A percentile compares a stretch with the other conserved stretches of the same genome.
Evolutionary conservation across 2,888 invertebrate genomes (phyloP).

Genomic region (Xiphydria camelus): DNA sequence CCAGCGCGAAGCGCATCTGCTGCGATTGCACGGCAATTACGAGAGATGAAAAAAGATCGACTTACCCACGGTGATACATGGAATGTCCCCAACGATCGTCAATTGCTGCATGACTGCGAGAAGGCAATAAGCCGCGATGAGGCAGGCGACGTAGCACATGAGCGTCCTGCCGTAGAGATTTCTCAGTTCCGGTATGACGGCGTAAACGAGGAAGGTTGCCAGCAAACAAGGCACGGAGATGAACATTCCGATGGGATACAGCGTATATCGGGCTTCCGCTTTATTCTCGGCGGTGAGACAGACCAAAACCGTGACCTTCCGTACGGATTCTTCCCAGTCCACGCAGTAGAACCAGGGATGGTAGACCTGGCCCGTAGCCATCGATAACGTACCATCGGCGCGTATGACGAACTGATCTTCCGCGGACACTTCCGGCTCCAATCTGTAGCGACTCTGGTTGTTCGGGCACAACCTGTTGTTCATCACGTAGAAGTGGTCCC

Average conservation of each 20-base stretch:
- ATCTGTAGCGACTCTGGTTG: background rate
- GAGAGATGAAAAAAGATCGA: too few relatives aligned
- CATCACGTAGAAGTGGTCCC: slow-evolving; percentile 13
- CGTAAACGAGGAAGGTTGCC: slow-evolving; percentile 73
- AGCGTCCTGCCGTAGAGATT: slow-evolving; percentile 78
- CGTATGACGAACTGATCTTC: too few relatives aligned
- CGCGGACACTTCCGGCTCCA: too few relatives aligned
- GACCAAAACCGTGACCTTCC: slow-evolving; percentile 29
- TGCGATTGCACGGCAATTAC: too few relatives aligned
- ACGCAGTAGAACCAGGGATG: slow-evolving; percentile 44
- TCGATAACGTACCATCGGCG: too few relatives aligned
- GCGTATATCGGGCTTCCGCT: slow-evolving; percentile 5
- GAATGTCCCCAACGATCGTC: slow-evolving; percentile 8
- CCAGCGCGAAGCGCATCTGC: too few relatives aligned
- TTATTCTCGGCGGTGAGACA: slow-evolving; percentile 20
- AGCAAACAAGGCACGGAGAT: slow-evolving; percentile 75
- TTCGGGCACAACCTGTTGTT: background rate
- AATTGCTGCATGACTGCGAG: slow-evolving; percentile 61
- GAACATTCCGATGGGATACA: slow-evolving; percentile 63
- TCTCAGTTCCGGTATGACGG: slow-evolving; percentile 70
- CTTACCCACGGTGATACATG: slow-evolving; percentile 50
- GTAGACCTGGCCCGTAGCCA: slow-evolving; percentile 12
- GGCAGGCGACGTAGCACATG: slow-evolving; percentile 73
- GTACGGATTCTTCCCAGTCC: slow-evolving; percentile 34
- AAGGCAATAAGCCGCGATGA: slow-evolving; percentile 66